These are phyloP conservation scores for Pseudomyrmex gracilis DNA, from an alignment of 1,140 invertebrate species.

Conservation along the genomic window DNA sequence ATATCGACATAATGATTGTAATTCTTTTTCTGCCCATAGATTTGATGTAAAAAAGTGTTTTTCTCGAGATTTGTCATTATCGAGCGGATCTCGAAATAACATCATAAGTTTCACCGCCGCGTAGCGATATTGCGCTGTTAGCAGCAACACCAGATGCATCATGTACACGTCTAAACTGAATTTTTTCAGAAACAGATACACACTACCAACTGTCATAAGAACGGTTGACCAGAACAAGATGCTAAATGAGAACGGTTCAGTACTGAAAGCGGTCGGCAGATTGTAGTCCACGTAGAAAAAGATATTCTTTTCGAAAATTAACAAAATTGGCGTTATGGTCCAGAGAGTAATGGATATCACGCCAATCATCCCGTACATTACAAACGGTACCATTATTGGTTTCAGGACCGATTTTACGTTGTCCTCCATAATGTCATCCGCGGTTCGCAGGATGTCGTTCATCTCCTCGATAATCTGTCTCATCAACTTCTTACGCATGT, in stretches of 20 bases:
- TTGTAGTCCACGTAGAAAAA: slow-evolving; percentile 14
- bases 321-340: neutral
- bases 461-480: neutral
- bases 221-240: slow-evolving; percentile 7
- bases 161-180: slow-evolving; percentile 24
- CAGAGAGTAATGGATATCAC: neutral
- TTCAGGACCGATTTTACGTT: neutral
- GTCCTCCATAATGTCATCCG: slow-evolving; percentile 25
- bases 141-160: slow-evolving; percentile 23
- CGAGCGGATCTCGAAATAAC: slow-evolving; percentile 28
- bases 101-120: neutral
- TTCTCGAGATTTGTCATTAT: neutral
- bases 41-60: neutral
- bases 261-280: neutral
- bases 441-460: neutral
- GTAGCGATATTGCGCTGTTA: slow-evolving; percentile 36
- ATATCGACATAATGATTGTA: slow-evolving; percentile 27
- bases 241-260: slow-evolving; percentile 9
- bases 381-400: slow-evolving; percentile 19
- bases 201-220: neutral
- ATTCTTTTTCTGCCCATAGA: neutral
- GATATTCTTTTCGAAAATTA: neutral
- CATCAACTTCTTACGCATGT: slow-evolving; percentile 10
- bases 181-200: slow-evolving; percentile 35
- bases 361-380: slow-evolving; percentile 15